These are phyloP conservation scores for Ophion obscuratus DNA, from an alignment of 2,888 invertebrate genomes.

Conservation along the genomic window DNA sequence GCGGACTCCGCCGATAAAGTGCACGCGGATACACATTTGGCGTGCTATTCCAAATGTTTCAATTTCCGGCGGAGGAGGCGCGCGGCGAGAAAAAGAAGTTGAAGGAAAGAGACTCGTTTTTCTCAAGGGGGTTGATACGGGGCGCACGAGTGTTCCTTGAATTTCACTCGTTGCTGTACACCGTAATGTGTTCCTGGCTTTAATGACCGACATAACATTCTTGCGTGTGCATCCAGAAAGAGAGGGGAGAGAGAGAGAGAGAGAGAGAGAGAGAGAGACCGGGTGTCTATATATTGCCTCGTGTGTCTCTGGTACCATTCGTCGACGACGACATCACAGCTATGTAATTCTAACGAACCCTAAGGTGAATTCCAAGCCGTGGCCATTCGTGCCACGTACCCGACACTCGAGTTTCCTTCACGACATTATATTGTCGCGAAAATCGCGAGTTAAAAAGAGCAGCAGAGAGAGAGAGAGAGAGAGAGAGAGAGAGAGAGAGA, in stretches of 20 bases:
- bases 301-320: slow-evolving; percentile 44
- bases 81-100: too few relatives aligned
- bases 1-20: too few relatives aligned
- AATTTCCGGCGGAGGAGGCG: too few relatives aligned
- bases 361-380: slow-evolving; percentile 58
- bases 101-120: too few relatives aligned
- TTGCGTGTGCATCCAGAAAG: slow-evolving; percentile 29
- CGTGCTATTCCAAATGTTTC: too few relatives aligned
- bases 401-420: slow-evolving; percentile 49
- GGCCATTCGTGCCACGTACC: slow-evolving; percentile 60
- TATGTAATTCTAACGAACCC: slow-evolving; percentile 62
- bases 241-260: background rate
- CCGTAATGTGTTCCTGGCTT: slow-evolving; percentile 41
- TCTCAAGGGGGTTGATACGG: background rate
- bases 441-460: slow-evolving; percentile 55
- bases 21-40: too few relatives aligned
- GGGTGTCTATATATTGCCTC: slow-evolving; percentile 35
- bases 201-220: slow-evolving; percentile 55
- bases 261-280: background rate
- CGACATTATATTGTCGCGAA: slow-evolving; percentile 24
- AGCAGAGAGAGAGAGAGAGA: background rate
- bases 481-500: background rate
- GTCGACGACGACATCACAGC: slow-evolving; percentile 39
- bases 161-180: slow-evolving; percentile 23
- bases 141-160: slow-evolving; percentile 49